phyloP scores from a whole-genome alignment of 2,113 vertebrate genomes.

The Heteronetta atricapilla region DNA sequence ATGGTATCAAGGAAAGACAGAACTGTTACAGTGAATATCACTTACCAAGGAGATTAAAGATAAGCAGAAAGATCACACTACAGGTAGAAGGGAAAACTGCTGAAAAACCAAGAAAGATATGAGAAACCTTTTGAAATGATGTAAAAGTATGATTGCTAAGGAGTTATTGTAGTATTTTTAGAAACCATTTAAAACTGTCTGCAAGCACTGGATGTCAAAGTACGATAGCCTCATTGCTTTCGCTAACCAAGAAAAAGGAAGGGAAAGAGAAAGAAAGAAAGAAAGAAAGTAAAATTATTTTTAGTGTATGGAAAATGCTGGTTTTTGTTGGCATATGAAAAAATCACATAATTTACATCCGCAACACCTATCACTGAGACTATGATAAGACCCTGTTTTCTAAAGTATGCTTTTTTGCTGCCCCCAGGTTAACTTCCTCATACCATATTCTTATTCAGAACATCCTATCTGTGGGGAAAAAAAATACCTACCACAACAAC shows the following conservation, averaged over 20 bases:
- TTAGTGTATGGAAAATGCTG: background rate
- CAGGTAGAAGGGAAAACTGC: constrained; percentile 61
- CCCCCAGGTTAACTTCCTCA: background rate
- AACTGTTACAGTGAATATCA: constrained; percentile 54
- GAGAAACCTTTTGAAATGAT: constrained; percentile 10
- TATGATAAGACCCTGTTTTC: background rate
- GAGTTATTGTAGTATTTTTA: background rate
- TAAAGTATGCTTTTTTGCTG: background rate
- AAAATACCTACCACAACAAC: background rate
- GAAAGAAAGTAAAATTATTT: background rate
- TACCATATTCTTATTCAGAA: background rate
- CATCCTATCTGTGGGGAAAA: background rate
- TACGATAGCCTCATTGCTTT: background rate
- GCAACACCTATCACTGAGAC: background rate
- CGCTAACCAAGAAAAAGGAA: constrained; percentile 16
- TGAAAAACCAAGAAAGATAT: constrained; percentile 19
- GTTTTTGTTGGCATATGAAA: background rate
- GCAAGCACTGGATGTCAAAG: background rate
- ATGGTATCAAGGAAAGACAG: constrained; percentile 72
- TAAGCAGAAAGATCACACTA: constrained; percentile 52
- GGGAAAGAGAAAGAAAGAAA: background rate
- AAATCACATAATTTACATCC: background rate
- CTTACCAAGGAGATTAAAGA: constrained; percentile 73
- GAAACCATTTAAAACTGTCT: constrained; percentile 33
- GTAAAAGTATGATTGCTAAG: background rate